These are phyloP conservation scores for Unio delphinus DNA, from an alignment of 2,888 invertebrate genomes.

Conservation along the genomic window DNA sequence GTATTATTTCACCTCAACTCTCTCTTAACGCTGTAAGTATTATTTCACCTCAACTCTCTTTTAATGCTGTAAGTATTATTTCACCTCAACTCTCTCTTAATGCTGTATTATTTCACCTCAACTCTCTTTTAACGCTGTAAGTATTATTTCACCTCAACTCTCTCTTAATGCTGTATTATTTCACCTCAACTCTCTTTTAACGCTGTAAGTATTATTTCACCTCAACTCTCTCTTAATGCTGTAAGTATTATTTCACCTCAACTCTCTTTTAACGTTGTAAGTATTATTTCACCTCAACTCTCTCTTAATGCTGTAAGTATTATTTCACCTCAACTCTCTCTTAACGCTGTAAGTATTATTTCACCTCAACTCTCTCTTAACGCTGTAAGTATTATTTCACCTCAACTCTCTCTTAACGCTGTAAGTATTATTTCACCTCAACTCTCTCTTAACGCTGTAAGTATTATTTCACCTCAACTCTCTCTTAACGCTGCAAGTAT, in stretches of 20 bases:
- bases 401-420: slow-evolving; percentile 54
- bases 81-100: slow-evolving; percentile 58
- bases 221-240: slow-evolving; percentile 54
- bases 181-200: slow-evolving; percentile 58
- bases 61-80: slow-evolving; percentile 21
- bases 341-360: slow-evolving; percentile 21
- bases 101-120: slow-evolving; percentile 42
- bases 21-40: slow-evolving; percentile 39
- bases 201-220: slow-evolving; percentile 21
- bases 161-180: slow-evolving; percentile 33
- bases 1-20: slow-evolving; percentile 47
- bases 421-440: slow-evolving; percentile 40
- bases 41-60: slow-evolving; percentile 54
- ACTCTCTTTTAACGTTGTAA: slow-evolving; percentile 45
- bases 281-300: slow-evolving; percentile 48
- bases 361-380: slow-evolving; percentile 58
- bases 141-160: slow-evolving; percentile 47
- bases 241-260: slow-evolving; percentile 40
- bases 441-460: slow-evolving; percentile 47
- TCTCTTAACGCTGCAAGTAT: slow-evolving; percentile 33
- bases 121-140: slow-evolving; percentile 41
- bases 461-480: slow-evolving; percentile 47
- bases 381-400: slow-evolving; percentile 21
- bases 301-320: slow-evolving; percentile 33
- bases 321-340: slow-evolving; percentile 52